phyloP scores from a whole-genome alignment of 2,113 vertebrate species.

The Stigmatopora nigra region DNA sequence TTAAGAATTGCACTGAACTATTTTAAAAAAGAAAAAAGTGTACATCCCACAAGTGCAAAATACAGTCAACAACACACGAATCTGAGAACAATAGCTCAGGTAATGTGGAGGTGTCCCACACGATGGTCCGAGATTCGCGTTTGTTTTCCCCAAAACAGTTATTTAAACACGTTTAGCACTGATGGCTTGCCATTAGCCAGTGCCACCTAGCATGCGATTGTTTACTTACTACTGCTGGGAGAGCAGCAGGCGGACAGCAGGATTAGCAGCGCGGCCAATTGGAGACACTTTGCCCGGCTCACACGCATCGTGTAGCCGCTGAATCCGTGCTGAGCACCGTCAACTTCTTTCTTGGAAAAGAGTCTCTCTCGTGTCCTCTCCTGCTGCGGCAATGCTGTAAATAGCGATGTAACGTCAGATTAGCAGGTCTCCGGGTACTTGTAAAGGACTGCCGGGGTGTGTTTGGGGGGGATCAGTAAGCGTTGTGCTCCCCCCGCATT shows the following conservation, averaged over 20 bases:
- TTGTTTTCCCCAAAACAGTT: slow-evolving; percentile 14
- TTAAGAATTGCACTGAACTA: no score
- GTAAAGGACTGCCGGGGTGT: slow-evolving; percentile 23
- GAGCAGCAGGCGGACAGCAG: slow-evolving; percentile 56
- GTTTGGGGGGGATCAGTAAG: slow-evolving; percentile 10
- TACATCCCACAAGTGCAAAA: no score
- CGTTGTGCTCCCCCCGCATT: slow-evolving; percentile 13
- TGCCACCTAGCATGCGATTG: slow-evolving; percentile 45
- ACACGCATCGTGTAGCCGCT: slow-evolving; percentile 59
- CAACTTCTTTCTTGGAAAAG: slow-evolving; percentile 39
- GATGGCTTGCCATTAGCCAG: slow-evolving; percentile 28
- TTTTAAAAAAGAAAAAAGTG: neutral
- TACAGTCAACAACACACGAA: slow-evolving; percentile 11
- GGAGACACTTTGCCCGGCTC: slow-evolving; percentile 46
- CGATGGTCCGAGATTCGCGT: neutral
- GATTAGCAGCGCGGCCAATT: slow-evolving; percentile 54
- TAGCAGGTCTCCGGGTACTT: slow-evolving; percentile 58
- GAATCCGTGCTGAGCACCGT: slow-evolving; percentile 38
- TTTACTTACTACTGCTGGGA: slow-evolving; percentile 70
- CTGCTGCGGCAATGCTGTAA: slow-evolving; percentile 1
- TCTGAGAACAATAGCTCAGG: neutral
- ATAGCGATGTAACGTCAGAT: slow-evolving; percentile 14
- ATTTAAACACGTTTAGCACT: slow-evolving; percentile 27
- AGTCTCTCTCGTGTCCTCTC: neutral
- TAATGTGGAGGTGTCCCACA: neutral